phyloP scores from a whole-genome alignment of 2,888 invertebrate species.

The Gastracanthus pulcherrimus region DNA sequence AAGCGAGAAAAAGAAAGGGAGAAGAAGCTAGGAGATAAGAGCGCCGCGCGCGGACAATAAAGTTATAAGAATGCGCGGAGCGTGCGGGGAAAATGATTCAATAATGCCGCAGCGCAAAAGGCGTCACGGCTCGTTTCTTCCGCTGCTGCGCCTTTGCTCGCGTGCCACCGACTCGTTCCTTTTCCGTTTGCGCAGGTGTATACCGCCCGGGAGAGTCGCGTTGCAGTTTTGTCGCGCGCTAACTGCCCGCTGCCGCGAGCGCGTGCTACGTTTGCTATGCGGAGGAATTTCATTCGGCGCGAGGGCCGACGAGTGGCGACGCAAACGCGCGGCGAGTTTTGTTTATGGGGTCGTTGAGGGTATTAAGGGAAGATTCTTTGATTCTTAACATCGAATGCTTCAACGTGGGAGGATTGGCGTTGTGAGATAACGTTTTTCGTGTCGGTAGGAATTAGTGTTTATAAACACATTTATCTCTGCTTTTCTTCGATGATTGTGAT shows the following conservation, averaged over 20 bases:
- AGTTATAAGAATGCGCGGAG: slow-evolving; percentile 37
- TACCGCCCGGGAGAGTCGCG: neutral
- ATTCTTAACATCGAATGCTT: too few relatives aligned
- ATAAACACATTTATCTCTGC: too few relatives aligned
- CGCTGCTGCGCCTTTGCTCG: neutral
- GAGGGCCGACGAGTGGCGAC: too few relatives aligned
- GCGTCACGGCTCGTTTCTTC: neutral
- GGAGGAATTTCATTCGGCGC: neutral
- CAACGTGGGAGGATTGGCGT: too few relatives aligned
- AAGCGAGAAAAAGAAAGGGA: neutral
- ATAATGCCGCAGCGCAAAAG: slow-evolving; percentile 21
- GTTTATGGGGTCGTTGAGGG: too few relatives aligned
- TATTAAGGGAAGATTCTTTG: too few relatives aligned
- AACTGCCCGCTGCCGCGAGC: neutral
- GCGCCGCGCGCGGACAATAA: slow-evolving; percentile 12
- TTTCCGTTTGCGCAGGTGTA: neutral
- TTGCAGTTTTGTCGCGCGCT: neutral
- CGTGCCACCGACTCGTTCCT: neutral
- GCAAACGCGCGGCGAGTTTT: too few relatives aligned
- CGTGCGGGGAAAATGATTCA: slow-evolving; percentile 20
- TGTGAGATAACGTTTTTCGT: too few relatives aligned
- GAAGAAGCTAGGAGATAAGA: neutral
- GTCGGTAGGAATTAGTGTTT: too few relatives aligned
- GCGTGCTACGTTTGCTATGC: too few relatives aligned
- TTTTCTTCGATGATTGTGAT: too few relatives aligned